Evolutionary conservation across 2,113 vertebrate genomes (phyloP).

Genomic region (Pogonocichla stellata): DNA sequence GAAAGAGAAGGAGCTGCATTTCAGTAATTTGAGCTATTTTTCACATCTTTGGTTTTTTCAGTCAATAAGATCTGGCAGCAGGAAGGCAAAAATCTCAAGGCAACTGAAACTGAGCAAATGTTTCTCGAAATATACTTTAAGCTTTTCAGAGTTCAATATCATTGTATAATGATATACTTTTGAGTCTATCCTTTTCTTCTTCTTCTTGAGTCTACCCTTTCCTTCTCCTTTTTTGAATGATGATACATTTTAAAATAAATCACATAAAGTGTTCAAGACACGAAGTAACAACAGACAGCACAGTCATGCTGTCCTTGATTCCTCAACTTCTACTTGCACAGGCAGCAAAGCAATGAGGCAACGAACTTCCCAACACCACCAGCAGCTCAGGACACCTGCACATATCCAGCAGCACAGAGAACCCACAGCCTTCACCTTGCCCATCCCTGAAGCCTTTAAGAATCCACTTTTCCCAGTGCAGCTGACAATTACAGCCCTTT

Average conservation of each 20-base stretch:
- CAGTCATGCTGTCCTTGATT: not conserved
- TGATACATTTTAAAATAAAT: not conserved
- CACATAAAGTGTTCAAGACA: not conserved
- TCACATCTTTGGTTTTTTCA: not conserved
- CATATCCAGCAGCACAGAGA: not conserved
- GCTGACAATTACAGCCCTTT: not conserved
- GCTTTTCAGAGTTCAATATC: not conserved
- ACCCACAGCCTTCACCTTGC: not conserved
- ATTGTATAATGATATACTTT: not conserved
- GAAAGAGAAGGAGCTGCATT: not conserved
- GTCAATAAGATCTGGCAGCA: not conserved
- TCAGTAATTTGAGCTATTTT: not conserved
- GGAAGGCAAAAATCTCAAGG: not conserved
- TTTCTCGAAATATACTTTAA: not conserved
- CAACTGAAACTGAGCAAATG: not conserved
- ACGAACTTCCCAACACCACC: not conserved
- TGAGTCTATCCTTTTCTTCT: not conserved
- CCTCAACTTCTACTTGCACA: not conserved
- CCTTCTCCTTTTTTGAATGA: not conserved
- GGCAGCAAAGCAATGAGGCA: not conserved
- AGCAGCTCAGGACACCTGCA: not conserved
- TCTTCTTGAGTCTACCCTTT: not conserved
- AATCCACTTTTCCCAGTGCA: not conserved
- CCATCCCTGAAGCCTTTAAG: not conserved
- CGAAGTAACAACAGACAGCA: not conserved